These are phyloP conservation scores for Oryzias melastigma DNA, from an alignment of 2,113 vertebrate species.

Conservation along the genomic window DNA sequence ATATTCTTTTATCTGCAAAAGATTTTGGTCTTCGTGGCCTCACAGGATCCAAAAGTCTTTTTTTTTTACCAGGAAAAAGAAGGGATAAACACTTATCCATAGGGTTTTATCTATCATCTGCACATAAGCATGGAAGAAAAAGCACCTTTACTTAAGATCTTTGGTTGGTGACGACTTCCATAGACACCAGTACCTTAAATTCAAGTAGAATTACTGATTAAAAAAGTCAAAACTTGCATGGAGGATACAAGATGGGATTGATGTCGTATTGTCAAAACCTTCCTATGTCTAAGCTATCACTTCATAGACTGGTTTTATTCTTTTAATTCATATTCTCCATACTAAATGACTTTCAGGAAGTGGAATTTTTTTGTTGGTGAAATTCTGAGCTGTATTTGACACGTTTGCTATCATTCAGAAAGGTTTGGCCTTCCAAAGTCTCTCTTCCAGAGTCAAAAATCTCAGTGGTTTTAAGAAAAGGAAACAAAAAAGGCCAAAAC, in stretches of 20 bases:
- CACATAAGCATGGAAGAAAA: conserved; percentile 48
- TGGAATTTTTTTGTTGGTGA: not conserved
- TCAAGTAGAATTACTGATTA: conserved; percentile 15
- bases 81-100: conserved; percentile 48
- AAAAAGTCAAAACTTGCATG: not conserved
- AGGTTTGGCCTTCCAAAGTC: not conserved
- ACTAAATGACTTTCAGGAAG: conserved; percentile 8
- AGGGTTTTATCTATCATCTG: conserved; percentile 68
- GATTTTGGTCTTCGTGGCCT: conserved; percentile 35
- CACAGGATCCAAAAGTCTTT: conserved; percentile 38
- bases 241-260: too few species aligned
- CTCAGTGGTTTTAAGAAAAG: conserved; percentile 31
- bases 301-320: conserved; percentile 2
- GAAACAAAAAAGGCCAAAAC: conserved; percentile 8
- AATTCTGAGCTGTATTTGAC: conserved; percentile 5
- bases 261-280: too few species aligned
- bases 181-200: conserved; percentile 26
- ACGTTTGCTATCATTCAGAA: conserved; percentile 7
- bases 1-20: conserved; percentile 28
- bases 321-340: not conserved
- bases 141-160: conserved; percentile 41
- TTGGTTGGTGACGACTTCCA: conserved; percentile 30
- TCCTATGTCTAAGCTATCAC: conserved; percentile 19
- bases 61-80: conserved; percentile 53
- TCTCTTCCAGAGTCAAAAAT: conserved; percentile 12